Evolutionary conservation across 2,113 vertebrate genomes (phyloP).

Genomic region (Fukomys damarensis): DNA sequence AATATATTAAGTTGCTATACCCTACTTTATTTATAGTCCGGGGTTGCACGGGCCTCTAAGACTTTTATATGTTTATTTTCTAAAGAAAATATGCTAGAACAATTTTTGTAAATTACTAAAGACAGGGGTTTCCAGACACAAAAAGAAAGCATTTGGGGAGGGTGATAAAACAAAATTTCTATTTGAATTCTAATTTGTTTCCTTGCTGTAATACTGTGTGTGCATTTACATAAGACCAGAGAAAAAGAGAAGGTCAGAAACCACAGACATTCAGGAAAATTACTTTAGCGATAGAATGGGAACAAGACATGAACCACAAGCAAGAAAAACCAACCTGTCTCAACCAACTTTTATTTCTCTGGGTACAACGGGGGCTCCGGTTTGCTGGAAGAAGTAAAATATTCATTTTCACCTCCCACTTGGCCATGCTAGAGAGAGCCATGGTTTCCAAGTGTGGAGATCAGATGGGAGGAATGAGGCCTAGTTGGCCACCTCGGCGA

Average conservation of each 20-base stretch:
- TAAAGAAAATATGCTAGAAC: neutral
- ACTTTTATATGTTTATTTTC: neutral
- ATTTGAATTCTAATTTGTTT: slow-evolving; percentile 39
- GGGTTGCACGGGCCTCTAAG: slow-evolving; percentile 19
- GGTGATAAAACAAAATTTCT: neutral
- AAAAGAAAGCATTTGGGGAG: neutral
- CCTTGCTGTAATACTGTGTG: neutral
- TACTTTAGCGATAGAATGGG: neutral
- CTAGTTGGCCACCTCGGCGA: no score
- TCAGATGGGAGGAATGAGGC: no score
- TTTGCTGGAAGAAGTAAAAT: neutral
- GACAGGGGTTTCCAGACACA: neutral
- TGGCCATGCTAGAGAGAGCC: neutral
- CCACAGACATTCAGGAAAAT: neutral
- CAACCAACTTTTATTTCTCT: neutral
- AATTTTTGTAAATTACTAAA: neutral
- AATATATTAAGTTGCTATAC: slow-evolving; percentile 3
- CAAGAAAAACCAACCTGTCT: slow-evolving; percentile 30
- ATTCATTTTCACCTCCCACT: neutral
- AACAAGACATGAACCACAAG: neutral
- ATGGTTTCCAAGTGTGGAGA: neutral
- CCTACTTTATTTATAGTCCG: slow-evolving; percentile 2
- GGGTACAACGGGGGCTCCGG: neutral
- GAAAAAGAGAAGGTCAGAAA: neutral
- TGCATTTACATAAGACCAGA: neutral